Base-by-base conservation (phyloP, 1,140 invertebrate species). In the Melanaphis sacchari region DNA sequence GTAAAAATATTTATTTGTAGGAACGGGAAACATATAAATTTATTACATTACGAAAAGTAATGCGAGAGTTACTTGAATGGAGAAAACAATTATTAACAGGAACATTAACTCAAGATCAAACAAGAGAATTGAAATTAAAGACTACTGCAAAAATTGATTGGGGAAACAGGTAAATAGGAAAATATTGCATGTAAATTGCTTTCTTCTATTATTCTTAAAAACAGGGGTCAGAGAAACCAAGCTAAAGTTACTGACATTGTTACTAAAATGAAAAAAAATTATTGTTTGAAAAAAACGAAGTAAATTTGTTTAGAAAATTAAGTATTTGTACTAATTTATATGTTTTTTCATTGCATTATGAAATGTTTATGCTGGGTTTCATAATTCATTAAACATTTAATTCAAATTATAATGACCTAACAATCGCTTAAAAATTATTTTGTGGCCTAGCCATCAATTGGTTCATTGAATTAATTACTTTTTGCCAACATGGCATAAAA, bases 131-230 rank as follows among this genome's bases (percentile, higher is more conserved):
- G 46, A 97, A 98, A 95, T 95, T 98, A 93, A 97, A 98, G 94
- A 98, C 99, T 88, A 98, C 98, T 93, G 97, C 97, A 46, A 98
- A 98, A 95, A 98, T 99, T 85, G 98, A 99, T 95, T 99, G 98
- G 98, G 98, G 98, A 90, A 99, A 99, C 96, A 96, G 98, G 98
- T 98, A 95, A 97, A 76, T 49, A 82, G 40, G 21, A 36, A 66
- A 22, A 88, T 52, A 36, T 40, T 52, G 46, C 21, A 52, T 76
- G 31, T 76, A n/a, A 18, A 36, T 76, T 76, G 59, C n/a, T 76
- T 76, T 76, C n/a, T 76, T 76, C 31, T 76, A 76, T 76, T 76
- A n/a, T 18, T 76, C 15, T 66, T 76, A 18, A 76, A 76, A 76
- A n/a, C 59, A n/a, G 31, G 31, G 5, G 11, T 46, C 11, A 46